Percentiles rank a stretch among this genome's conserved stretches.
These are phyloP conservation scores for Rhinogobius similis DNA, from an alignment of 2,113 vertebrate genomes.

Conservation along the genomic window DNA sequence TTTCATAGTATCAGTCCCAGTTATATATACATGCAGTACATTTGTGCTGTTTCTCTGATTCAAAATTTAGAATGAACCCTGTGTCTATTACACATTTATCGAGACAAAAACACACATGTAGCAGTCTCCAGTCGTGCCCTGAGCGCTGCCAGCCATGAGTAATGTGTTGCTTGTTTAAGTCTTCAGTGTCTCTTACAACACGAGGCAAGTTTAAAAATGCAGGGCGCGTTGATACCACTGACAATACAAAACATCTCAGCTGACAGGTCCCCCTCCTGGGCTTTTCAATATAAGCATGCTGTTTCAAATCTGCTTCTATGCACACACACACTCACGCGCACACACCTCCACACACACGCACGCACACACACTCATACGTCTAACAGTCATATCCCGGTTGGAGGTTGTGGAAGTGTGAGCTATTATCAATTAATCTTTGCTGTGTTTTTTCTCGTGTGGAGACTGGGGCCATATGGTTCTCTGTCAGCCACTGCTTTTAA, in stretches of 20 bases:
- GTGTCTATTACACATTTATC: slow-evolving; percentile 31
- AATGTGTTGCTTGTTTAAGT: slow-evolving; percentile 72
- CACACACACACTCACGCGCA: slow-evolving; percentile 42
- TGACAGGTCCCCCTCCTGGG: slow-evolving; percentile 72
- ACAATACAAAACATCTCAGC: slow-evolving; percentile 68
- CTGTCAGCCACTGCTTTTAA: slow-evolving; percentile 82
- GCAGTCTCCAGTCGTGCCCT: slow-evolving; percentile 41
- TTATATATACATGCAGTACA: neutral
- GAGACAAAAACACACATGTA: slow-evolving; percentile 33
- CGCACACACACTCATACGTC: slow-evolving; percentile 30
- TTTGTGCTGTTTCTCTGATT: neutral
- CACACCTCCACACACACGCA: slow-evolving; percentile 42
- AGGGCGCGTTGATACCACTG: slow-evolving; percentile 53
- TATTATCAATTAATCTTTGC: slow-evolving; percentile 83
- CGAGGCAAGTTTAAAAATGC: slow-evolving; percentile 61
- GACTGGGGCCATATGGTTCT: slow-evolving; percentile 80
- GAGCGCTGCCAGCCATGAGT: slow-evolving; percentile 61
- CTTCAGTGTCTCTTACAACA: slow-evolving; percentile 59
- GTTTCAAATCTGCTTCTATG: slow-evolving; percentile 70
- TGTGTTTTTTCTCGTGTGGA: slow-evolving; percentile 71
- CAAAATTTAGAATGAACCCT: slow-evolving; percentile 24
- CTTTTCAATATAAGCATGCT: slow-evolving; percentile 69
- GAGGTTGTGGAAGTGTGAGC: slow-evolving; percentile 78
- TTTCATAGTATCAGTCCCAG: too few species aligned
- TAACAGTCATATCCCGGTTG: slow-evolving; percentile 64